These are phyloP conservation scores for Laterallus jamaicensis DNA, from an alignment of 2,113 vertebrate genomes.

Conservation along the genomic window DNA sequence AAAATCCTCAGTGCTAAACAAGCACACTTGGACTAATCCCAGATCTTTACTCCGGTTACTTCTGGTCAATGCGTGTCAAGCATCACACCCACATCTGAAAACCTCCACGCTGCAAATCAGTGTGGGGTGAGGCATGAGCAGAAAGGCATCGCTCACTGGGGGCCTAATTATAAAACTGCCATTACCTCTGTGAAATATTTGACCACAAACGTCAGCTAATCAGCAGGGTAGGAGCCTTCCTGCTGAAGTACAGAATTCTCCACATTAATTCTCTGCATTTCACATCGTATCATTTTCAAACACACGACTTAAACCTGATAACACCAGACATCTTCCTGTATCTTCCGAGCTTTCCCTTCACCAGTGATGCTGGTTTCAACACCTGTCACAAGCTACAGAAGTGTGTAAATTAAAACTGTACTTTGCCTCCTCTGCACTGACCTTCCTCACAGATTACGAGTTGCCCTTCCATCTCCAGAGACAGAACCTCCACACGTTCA, in stretches of 20 bases:
- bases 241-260: background rate
- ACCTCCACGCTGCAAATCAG: background rate
- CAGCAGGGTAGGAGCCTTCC: background rate
- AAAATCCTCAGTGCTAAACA: background rate
- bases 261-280: background rate
- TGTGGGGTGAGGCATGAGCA: background rate
- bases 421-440: background rate
- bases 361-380: background rate
- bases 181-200: background rate
- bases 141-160: background rate
- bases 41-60: rapidly evolving
- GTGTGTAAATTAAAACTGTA: constrained; percentile 16
- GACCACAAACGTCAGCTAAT: background rate
- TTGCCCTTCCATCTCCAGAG: background rate
- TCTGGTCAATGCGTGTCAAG: rapidly evolving
- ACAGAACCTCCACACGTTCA: background rate
- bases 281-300: background rate
- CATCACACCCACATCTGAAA: background rate
- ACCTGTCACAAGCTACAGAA: background rate
- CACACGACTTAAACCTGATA: background rate
- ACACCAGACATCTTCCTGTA: background rate
- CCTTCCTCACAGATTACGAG: background rate
- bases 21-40: background rate
- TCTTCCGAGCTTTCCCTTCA: background rate
- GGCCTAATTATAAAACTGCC: constrained; percentile 20